Base-by-base conservation (phyloP, 1,140 invertebrate genomes). In the Heliconius congener region DNA sequence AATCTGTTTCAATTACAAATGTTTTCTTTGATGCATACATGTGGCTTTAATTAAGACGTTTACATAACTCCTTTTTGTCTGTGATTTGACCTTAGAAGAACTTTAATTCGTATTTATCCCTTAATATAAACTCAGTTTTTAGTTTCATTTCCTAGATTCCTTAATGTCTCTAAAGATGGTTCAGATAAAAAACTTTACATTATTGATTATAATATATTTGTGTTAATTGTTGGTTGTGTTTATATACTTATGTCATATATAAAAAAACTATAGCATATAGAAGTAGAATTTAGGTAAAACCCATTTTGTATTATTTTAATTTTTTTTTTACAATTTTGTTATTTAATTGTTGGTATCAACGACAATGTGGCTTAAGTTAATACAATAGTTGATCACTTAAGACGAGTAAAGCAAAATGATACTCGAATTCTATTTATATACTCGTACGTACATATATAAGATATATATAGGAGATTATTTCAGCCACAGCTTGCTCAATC, bases 1-100 rank as follows among this genome's bases (percentile, higher is more conserved):
- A 93, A 90, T 93, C 85, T 90, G 82, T 90, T 84, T 88, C 88
- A 88, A 91, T 93, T 81, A 77, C 76, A 71, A 77, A 23, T 60
- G 46, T 77, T 77, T 77, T 81, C 52, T 71, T 81, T 77, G 74
- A 55, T 77, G 57, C 66, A 57, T 60, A 55, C 66, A 79, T 79
- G 34, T 57, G 55, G 57, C 72, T 73, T 79, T 71, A 70, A 57
- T 60, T 73, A 73, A 42, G 18, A 73, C 3, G 27, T 73, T 73
- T 73, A 46, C 72, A 73, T n/a, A 42, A 73, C 42, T 27, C 23
- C 23, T 37, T 73, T 37, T 37, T 46, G 11, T 46, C 9, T 46
- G 42, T 19, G 18, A 52, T 52, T 19, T 52, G 50, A 4, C 50
- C 16, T 18, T 52, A 19, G 50, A 19, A 52, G 6, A 19, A 46